These are phyloP conservation scores for Rhamnusium bicolor DNA, from an alignment of 2,888 invertebrate species.

Conservation along the genomic window DNA sequence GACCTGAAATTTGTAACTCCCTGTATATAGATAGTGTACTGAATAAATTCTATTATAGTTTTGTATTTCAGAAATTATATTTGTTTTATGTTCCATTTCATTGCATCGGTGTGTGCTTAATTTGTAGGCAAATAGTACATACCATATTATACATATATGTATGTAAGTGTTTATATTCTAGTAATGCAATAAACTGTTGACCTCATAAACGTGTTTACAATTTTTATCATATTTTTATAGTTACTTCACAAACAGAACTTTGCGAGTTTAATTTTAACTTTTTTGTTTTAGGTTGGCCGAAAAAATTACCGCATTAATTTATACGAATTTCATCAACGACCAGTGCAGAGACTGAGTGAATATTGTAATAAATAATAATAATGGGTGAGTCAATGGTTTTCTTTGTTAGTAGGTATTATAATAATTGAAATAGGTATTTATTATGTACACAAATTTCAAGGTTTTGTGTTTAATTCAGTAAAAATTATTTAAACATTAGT, in stretches of 20 bases:
- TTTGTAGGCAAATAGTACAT: no score
- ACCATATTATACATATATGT: no score
- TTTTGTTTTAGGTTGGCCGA: background rate
- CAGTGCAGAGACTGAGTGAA: background rate
- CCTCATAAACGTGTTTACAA: background rate
- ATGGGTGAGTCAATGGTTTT: slow-evolving; percentile 18
- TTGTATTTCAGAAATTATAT: no score
- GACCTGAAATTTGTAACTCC: no score
- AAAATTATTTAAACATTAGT: background rate
- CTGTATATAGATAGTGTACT: no score
- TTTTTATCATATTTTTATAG: background rate
- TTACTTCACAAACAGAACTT: background rate
- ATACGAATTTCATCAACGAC: background rate
- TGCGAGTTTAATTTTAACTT: background rate
- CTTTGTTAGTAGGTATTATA: no score
- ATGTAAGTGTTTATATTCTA: no score
- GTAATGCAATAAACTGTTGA: background rate
- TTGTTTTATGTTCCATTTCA: no score
- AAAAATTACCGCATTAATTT: background rate
- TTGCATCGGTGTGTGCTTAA: no score
- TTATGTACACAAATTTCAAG: background rate
- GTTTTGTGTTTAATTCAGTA: background rate
- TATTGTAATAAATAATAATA: background rate
- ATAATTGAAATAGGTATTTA: no score
- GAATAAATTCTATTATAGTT: no score